Evolutionary conservation across 2,113 vertebrate species (phyloP), one percentile per base, ranked within the genome.

Genomic region (Melozone crissalis): DNA sequence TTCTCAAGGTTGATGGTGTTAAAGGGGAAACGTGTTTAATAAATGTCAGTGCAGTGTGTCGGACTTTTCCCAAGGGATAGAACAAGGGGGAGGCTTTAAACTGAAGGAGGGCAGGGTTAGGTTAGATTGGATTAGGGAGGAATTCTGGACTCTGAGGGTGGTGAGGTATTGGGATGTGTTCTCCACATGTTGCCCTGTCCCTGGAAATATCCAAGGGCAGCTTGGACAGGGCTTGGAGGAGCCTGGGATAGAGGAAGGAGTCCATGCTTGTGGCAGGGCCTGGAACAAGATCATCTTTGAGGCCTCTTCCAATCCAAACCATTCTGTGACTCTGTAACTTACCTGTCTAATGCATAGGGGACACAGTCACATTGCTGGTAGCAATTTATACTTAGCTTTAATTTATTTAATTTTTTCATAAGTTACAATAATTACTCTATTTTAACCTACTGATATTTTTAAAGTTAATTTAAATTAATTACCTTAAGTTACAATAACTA

Each of bases 191-290:
- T 77, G 49, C 27, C 22, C 41, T 18, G 4, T 55, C 47, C 55
- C 49, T 63, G 49, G 18, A 3, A 43, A 2, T 77, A 35, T 7
- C 63, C 79, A 27, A 71, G 72, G 43, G 22, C 43, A 37, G 79
- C 12, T 5, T 83, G 31, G 55, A 9, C 1, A 8, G 41, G 26
- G 3, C 35, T 63, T 69, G 43, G 26, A 57, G 49, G 26, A 62
- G 0, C 10, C 31, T 71, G 57, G 31, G 7, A 3, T 4, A 13
- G 18, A 27, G 31, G 21, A 11, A 15, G 11, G 16, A 27, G 20
- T 68, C 78, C 16, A 17, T 75, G 69, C 35, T 23, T 10, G 2
- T 43, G 43, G 51, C 54, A 35, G 16, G 24, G 11, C 1, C 3
- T 52, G 4, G 11, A n/a, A 30, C 14, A 3, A 3, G 24, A 12